These are phyloP conservation scores for Lophius piscatorius DNA, from an alignment of 2,113 vertebrate genomes.

Conservation along the genomic window DNA sequence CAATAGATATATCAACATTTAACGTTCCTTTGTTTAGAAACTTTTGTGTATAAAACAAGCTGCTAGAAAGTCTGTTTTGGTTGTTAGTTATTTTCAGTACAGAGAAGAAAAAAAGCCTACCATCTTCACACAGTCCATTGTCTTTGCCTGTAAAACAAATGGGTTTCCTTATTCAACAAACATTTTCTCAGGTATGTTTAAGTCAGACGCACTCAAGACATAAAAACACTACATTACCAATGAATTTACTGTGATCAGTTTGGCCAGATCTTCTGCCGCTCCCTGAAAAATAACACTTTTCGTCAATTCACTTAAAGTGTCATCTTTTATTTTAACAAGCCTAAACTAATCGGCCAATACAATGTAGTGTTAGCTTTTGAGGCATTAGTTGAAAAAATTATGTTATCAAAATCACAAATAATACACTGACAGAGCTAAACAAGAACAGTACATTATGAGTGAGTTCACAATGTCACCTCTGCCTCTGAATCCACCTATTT, in stretches of 20 bases:
- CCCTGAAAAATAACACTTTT: slow-evolving; percentile 14
- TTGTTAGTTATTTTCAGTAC: fast-evolving
- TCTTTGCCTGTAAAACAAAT: slow-evolving; percentile 7
- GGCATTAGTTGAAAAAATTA: no score
- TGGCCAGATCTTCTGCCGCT: slow-evolving; percentile 47
- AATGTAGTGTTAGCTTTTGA: no score
- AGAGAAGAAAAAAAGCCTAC: slow-evolving; percentile 9
- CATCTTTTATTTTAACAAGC: no score
- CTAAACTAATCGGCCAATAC: no score
- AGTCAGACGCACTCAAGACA: neutral
- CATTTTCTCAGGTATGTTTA: neutral
- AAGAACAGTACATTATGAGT: neutral
- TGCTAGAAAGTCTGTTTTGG: no score
- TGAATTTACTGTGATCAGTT: slow-evolving; percentile 2
- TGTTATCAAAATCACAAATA: neutral
- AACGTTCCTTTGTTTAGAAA: no score
- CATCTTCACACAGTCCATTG: slow-evolving; percentile 9
- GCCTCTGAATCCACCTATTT: slow-evolving; percentile 42
- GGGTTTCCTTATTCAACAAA: neutral
- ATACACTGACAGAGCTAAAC: neutral
- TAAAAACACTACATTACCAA: slow-evolving; percentile 9
- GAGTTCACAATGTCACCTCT: slow-evolving; percentile 63
- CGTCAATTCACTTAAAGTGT: neutral
- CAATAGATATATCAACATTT: neutral
- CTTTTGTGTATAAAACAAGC: no score